Evolutionary conservation across 2,113 vertebrate species (phyloP).

Genomic region (Ciconia stormi): DNA sequence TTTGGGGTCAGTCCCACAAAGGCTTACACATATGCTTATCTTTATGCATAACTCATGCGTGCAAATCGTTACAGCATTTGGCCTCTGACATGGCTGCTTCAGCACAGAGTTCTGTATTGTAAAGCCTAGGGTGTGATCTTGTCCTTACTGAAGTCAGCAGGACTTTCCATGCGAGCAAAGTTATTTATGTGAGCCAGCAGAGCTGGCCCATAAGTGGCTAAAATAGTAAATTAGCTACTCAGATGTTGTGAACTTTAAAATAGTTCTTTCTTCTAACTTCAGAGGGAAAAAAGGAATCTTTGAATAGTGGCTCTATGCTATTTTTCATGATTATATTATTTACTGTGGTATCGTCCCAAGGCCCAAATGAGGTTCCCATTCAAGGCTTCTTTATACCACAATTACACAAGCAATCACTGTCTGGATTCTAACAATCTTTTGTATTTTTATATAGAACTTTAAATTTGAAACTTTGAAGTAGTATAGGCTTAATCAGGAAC

Average conservation of each 20-base stretch:
- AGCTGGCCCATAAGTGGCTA: background rate
- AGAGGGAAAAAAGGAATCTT: background rate
- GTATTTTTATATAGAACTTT: background rate
- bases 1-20: background rate
- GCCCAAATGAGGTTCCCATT: background rate
- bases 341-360: background rate
- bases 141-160: background rate
- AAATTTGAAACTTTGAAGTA: background rate
- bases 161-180: background rate
- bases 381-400: background rate
- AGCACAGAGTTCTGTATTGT: background rate
- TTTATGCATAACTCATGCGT: background rate
- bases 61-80: background rate
- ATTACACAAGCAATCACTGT: background rate
- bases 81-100: background rate
- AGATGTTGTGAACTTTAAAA: background rate
- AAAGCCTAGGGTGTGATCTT: background rate
- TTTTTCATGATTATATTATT: background rate
- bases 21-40: background rate
- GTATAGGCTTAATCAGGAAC: background rate
- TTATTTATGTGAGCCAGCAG: background rate
- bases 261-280: background rate
- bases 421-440: background rate
- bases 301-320: background rate
- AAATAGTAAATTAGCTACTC: background rate